Evolutionary conservation across 2,797 vertebrate species (phyloP), one percentile per base, ranked within the genome.

Genomic region (Clarias platycephalus): DNA sequence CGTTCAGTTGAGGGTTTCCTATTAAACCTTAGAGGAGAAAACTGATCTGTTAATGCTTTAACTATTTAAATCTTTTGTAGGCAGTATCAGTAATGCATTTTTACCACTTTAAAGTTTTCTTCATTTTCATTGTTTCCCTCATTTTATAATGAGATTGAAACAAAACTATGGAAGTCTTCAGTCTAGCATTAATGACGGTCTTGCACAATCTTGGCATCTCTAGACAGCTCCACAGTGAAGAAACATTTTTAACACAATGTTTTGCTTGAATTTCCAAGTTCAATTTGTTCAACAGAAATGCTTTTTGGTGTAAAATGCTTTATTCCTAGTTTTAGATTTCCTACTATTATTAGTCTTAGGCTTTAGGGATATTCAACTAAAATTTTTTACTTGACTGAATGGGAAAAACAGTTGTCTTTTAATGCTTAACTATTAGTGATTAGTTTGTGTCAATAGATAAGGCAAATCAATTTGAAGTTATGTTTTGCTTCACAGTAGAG

Each of bases 391-490:
- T 28, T 31, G 53, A 55, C 26, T 22, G 16, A 76, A 53, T 74
- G 15, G 12, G 24, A 53, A 31, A 4, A 57, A 58, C 9, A 72
- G 22, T 72, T 37, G 5, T 20, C 4, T n/a, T 44, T 15, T 72
- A 72, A 72, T 34, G 40, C 70, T 44, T 49, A 72, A 72, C n/a
- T 53, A 20, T 58, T 58, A 22, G 18, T 58, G 26, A 31, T 31
- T 57, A 4, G 49, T 75, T 75, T 75, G 70, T 74, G 13, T 44
- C 71, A n/a, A 74, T 53, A 74, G 24, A 70, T 75, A 55, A 75
- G 49, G 5, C 24, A 58, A 76, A 34, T 53, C 70, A 26, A 8
- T 72, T 15, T 71, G 12, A 49, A 71, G 68, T 40, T 18, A 53
- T 40, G 44, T 9, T 75, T 55, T 55, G 44, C 15, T 74, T 74